Evolutionary conservation across 2,797 vertebrate species (phyloP), one percentile per base, ranked within the genome.

Genomic region (Crenuchus spilurus): DNA sequence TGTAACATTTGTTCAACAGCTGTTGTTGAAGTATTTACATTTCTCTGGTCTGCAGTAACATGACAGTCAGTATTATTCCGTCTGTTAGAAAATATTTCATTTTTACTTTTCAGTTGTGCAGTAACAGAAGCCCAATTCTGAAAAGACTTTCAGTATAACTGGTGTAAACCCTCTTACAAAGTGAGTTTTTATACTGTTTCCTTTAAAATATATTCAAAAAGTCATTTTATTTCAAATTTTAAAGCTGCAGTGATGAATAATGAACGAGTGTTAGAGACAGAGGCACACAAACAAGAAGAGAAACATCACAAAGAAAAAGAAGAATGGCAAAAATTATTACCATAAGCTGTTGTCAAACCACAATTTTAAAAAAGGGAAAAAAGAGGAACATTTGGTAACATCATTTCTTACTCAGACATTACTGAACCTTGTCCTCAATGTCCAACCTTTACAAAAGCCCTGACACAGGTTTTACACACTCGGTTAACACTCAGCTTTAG

Each of bases 201-300:
- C 26, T n/a, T 74, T 72, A 76, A 78, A 82, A 72, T 52, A 83
- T 78, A 83, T 69, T 78, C 54, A 51, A 84, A 58, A 78, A 41
- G 62, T 81, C 70, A 52, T 82, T 85, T 88, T 84, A 88, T 85
- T 87, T 77, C 26, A 77, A 72, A 83, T 70, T 83, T 71, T 48
- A 80, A 84, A 84, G 73, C 83, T 86, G 74, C 83, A 37, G 57
- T 78, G 77, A 68, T 68, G 37, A 86, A 48, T 77, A 84, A 80
- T 51, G 13, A 62, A 71, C 31, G 49, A 72, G 26, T 77, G 55
- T 86, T 87, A 79, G 75, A 82, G 76, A 83, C 82, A 82, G 42
- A 85, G 65, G 74, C 73, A 81, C 65, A 83, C 60, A 74, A 75
- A 70, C 22, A 49, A 60, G 54, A 31, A 64, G 72, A 83, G 54